A percentile compares a stretch with the other conserved stretches of the same genome.
phyloP scores from a whole-genome alignment of 2,113 vertebrate genomes.

The Limanda limanda region DNA sequence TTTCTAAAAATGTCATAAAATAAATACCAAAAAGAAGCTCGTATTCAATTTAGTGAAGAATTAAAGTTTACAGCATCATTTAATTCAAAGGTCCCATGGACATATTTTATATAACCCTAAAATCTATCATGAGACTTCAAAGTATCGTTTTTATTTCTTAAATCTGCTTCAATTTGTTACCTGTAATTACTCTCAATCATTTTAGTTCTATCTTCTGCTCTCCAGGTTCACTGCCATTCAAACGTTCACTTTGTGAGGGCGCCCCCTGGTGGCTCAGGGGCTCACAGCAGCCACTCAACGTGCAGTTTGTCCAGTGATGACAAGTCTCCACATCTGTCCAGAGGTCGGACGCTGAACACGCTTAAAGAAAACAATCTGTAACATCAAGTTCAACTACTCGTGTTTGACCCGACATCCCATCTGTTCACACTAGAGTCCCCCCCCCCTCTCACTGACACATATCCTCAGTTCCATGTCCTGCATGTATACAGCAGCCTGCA shows the following conservation, averaged over 20 bases:
- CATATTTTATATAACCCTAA: not conserved
- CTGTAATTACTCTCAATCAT: not conserved
- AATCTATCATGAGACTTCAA: too few relatives aligned
- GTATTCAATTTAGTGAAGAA: not conserved
- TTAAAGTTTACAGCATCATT: not conserved
- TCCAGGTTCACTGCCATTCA: not conserved
- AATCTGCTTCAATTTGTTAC: not conserved
- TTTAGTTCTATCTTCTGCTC: too few relatives aligned
- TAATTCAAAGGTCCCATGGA: not conserved
- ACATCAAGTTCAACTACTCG: conserved; percentile 10
- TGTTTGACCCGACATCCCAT: not conserved
- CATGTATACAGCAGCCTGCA: conserved; percentile 40
- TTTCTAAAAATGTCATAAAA: too few relatives aligned
- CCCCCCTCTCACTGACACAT: conserved; percentile 13
- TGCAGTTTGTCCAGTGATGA: conserved; percentile 7
- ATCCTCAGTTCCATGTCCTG: conserved; percentile 46
- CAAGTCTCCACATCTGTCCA: not conserved
- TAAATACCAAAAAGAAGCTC: not conserved
- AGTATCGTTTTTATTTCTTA: not conserved
- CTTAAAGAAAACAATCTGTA: conserved; percentile 5
- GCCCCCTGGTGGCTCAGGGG: not conserved
- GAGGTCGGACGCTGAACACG: too few relatives aligned
- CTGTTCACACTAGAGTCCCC: conserved; percentile 15
- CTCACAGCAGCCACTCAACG: not conserved
- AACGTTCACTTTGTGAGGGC: too few relatives aligned